Conservation (phyloP, 2,797 vertebrate species). For the Apogon talboti region DNA sequence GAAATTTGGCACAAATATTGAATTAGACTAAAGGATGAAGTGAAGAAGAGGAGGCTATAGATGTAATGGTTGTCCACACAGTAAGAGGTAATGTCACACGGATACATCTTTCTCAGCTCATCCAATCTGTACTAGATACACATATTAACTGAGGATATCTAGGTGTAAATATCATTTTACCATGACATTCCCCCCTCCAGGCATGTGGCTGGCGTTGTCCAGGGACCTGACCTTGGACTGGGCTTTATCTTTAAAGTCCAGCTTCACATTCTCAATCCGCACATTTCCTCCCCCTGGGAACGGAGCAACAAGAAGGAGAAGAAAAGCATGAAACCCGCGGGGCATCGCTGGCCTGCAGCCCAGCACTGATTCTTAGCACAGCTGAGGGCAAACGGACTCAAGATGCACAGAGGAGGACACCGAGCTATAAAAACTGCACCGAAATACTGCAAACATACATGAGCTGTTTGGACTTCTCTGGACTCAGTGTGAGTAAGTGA, state of each 20-base stretch:
- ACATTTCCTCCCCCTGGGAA: conserved; percentile 92
- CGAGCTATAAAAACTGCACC: neutral
- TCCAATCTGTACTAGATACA: neutral
- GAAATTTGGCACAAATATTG: no score
- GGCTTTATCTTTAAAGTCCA: conserved; percentile 99
- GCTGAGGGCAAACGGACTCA: conserved; percentile 19
- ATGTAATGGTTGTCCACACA: no score
- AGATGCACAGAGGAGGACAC: neutral
- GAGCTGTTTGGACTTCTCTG: neutral
- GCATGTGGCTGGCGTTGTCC: conserved; percentile 91
- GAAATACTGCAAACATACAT: neutral
- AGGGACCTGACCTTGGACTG: conserved; percentile 94
- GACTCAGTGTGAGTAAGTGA: no score
- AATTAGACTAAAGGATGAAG: no score
- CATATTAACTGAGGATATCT: neutral
- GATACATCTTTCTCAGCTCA: neutral
- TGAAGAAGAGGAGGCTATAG: no score
- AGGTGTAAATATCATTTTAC: conserved; percentile 70
- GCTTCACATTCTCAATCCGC: conserved; percentile 95
- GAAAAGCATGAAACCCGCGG: conserved; percentile 26
- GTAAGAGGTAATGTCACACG: neutral
- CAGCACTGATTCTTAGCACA: neutral
- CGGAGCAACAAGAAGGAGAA: conserved; percentile 11
- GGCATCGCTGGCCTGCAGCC: conserved; percentile 16
- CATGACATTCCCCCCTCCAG: conserved; percentile 93